Evolutionary conservation across 2,797 vertebrate species (phyloP).

Genomic region (Gila robusta): DNA sequence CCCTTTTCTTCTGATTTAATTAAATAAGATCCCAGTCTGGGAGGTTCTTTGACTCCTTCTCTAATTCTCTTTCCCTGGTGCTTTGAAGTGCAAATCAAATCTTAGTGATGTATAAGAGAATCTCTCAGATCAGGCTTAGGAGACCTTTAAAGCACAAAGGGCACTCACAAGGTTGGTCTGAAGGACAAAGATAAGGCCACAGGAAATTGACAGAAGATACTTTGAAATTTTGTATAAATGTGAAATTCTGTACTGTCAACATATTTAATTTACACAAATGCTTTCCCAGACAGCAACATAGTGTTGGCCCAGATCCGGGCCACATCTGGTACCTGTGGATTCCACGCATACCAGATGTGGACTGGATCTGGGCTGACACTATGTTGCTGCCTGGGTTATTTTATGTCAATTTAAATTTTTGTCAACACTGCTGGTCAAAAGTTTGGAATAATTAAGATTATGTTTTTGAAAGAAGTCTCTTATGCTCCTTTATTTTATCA

Average conservation of each 20-base stretch:
- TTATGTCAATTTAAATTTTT: neutral
- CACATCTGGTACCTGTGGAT: too few species aligned
- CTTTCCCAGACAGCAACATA: neutral
- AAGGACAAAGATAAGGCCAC: neutral
- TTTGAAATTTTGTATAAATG: neutral
- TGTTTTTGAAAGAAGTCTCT: neutral
- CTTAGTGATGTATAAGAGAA: conserved; percentile 73
- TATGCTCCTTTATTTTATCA: neutral
- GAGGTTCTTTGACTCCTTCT: conserved; percentile 53
- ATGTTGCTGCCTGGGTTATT: neutral
- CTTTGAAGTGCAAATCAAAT: conserved; percentile 83
- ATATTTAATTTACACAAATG: neutral
- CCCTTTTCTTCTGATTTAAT: conserved; percentile 75
- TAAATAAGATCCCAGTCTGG: conserved; percentile 74
- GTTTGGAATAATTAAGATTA: neutral
- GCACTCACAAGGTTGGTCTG: conserved; percentile 59
- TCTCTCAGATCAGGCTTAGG: conserved; percentile 67
- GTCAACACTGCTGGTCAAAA: neutral
- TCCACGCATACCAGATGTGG: too few species aligned
- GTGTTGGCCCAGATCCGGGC: too few species aligned
- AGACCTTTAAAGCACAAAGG: conserved; percentile 70
- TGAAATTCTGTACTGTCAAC: neutral
- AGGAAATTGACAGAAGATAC: neutral
- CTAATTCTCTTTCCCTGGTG: conserved; percentile 39
- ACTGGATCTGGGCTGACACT: too few species aligned